A percentile compares a stretch with the other conserved stretches of the same genome.
Evolutionary conservation across 2,888 invertebrate genomes (phyloP).

Genomic region (Lochmaea crataegi): DNA sequence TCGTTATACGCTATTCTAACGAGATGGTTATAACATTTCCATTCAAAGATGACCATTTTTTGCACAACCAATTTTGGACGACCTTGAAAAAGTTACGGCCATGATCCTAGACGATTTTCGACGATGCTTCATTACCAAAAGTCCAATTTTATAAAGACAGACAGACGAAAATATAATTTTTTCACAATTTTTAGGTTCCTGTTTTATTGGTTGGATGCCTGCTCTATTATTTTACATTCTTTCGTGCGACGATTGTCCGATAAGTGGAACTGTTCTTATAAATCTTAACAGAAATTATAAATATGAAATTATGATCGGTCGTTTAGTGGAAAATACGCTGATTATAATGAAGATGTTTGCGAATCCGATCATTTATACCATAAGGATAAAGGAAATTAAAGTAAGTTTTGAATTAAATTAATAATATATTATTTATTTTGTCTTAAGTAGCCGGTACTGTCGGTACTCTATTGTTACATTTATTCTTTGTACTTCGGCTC

Average conservation of each 20-base stretch:
- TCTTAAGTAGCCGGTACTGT: too few relatives aligned
- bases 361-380: constrained; percentile 76
- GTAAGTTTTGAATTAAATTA: constrained; percentile 54
- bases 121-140: too few relatives aligned
- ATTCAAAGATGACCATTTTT: too few relatives aligned
- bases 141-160: too few relatives aligned
- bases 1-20: too few relatives aligned
- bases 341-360: constrained; percentile 73
- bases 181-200: constrained; percentile 63
- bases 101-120: too few relatives aligned
- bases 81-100: too few relatives aligned
- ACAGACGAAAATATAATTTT: too few relatives aligned
- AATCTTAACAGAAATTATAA: constrained; percentile 48
- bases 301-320: constrained; percentile 47
- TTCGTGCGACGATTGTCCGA: constrained; percentile 66
- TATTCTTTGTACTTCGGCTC: too few relatives aligned
- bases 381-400: constrained; percentile 74
- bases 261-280: constrained; percentile 49
- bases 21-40: too few relatives aligned
- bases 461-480: too few relatives aligned
- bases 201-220: constrained; percentile 73
- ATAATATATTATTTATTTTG: not conserved
- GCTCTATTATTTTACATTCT: constrained; percentile 69
- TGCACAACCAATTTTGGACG: too few relatives aligned
- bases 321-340: constrained; percentile 65